phyloP scores from a whole-genome alignment of 2,797 vertebrate species.

The Crocodylus rhombifer region DNA sequence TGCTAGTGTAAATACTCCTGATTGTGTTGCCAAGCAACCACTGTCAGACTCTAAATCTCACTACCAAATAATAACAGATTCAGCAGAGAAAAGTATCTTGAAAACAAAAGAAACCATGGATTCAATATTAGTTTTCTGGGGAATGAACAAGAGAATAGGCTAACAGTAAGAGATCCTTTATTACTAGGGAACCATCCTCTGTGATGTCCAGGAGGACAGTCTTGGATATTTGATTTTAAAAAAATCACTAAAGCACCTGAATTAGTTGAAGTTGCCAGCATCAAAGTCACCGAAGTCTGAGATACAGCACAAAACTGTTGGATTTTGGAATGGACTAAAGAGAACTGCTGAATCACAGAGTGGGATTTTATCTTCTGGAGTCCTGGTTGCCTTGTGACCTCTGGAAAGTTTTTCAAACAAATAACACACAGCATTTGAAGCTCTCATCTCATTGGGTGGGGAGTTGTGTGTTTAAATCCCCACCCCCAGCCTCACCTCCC shows the following conservation, averaged over 20 bases:
- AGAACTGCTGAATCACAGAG: not conserved
- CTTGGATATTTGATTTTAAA: not conserved
- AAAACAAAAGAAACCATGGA: not conserved
- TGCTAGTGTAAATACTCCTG: not conserved
- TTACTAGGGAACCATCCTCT: not conserved
- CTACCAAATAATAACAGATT: constrained; percentile 10
- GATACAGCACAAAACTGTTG: not conserved
- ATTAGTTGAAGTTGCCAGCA: not conserved
- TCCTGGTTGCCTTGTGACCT: not conserved
- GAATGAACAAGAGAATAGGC: not conserved
- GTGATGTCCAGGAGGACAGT: not conserved
- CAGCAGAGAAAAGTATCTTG: not conserved
- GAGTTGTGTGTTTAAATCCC: not conserved
- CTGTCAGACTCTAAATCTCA: constrained; percentile 1
- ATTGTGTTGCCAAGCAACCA: not conserved
- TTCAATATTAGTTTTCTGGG: not conserved
- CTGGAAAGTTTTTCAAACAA: not conserved
- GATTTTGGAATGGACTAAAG: not conserved
- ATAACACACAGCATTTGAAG: not conserved
- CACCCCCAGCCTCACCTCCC: not conserved
- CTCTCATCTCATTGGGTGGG: not conserved
- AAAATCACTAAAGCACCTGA: not conserved
- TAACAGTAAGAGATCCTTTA: not conserved
- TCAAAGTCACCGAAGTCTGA: not conserved
- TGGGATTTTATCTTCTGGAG: not conserved